Conservation (phyloP, 2,888 invertebrate genomes). For the Sicus ferrugineus region DNA sequence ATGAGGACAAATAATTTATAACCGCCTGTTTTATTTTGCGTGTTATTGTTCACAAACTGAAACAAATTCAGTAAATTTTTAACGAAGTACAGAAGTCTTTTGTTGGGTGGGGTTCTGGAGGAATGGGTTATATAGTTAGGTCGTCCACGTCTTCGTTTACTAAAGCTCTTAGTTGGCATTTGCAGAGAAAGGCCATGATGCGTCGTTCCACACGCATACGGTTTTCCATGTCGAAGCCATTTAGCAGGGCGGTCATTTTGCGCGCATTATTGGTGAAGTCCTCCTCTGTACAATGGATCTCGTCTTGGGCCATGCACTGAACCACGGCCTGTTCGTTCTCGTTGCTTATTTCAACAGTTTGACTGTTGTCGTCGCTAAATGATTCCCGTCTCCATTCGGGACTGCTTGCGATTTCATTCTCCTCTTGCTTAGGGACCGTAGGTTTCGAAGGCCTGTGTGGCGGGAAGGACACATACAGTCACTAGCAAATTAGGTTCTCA, state of each 20-base stretch:
- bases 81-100: too few relatives aligned
- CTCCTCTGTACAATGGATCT: conserved; percentile 23
- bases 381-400: not conserved
- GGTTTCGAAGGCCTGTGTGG: too few relatives aligned
- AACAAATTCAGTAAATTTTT: too few relatives aligned
- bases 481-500: too few relatives aligned
- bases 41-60: too few relatives aligned
- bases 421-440: too few relatives aligned
- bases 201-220: conserved; percentile 48
- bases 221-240: conserved; percentile 43
- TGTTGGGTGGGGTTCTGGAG: not conserved
- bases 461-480: too few relatives aligned
- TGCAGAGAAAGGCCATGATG: conserved; percentile 52
- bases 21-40: too few relatives aligned
- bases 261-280: conserved; percentile 36
- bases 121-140: conserved; percentile 44
- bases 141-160: conserved; percentile 49
- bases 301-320: not conserved
- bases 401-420: too few relatives aligned
- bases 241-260: conserved; percentile 46
- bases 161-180: conserved; percentile 53
- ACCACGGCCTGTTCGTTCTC: conserved; percentile 32
- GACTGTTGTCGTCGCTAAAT: not conserved
- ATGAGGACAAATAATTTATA: too few relatives aligned
- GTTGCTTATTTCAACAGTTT: conserved; percentile 19